These are phyloP conservation scores for Euura saliciscinereae DNA, from an alignment of 1,140 invertebrate species.

Conservation along the genomic window DNA sequence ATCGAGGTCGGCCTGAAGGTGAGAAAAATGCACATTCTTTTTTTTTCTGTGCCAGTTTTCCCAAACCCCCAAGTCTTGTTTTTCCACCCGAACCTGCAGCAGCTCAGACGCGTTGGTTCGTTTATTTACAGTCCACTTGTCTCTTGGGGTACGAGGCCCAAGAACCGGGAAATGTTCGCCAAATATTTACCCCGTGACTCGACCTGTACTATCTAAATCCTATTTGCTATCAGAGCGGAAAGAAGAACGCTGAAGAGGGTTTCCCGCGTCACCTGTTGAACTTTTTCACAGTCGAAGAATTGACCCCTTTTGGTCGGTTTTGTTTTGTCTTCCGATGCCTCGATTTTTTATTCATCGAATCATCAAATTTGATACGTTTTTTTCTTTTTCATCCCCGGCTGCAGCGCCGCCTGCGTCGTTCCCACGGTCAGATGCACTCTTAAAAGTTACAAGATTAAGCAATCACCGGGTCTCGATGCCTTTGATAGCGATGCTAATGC, in stretches of 20 bases:
- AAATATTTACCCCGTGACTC: not conserved
- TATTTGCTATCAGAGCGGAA: not conserved
- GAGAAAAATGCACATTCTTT: not conserved
- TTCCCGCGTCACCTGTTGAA: no score
- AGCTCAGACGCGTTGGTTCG: not conserved
- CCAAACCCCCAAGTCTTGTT: not conserved
- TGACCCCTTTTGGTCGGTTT: no score
- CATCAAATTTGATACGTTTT: no score
- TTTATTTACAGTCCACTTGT: slow-evolving; percentile 5
- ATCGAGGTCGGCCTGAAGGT: not conserved
- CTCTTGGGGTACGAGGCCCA: not conserved
- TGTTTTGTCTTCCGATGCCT: no score
- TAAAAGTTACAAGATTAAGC: slow-evolving; percentile 43
- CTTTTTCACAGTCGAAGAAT: no score
- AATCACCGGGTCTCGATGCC: slow-evolving; percentile 46
- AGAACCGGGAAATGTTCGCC: not conserved
- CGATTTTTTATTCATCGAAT: no score
- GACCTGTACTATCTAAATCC: not conserved
- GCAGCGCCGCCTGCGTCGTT: slow-evolving; percentile 23
- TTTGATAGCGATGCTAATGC: slow-evolving; percentile 53
- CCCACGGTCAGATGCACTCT: slow-evolving; percentile 31
- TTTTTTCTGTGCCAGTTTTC: not conserved
- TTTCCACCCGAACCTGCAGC: not conserved
- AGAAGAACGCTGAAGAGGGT: no score
- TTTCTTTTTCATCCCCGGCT: not conserved